A percentile compares a stretch with the other conserved stretches of the same genome.
phyloP scores from a whole-genome alignment of 1,140 invertebrate genomes.

The Zaprionus gabonicus region DNA sequence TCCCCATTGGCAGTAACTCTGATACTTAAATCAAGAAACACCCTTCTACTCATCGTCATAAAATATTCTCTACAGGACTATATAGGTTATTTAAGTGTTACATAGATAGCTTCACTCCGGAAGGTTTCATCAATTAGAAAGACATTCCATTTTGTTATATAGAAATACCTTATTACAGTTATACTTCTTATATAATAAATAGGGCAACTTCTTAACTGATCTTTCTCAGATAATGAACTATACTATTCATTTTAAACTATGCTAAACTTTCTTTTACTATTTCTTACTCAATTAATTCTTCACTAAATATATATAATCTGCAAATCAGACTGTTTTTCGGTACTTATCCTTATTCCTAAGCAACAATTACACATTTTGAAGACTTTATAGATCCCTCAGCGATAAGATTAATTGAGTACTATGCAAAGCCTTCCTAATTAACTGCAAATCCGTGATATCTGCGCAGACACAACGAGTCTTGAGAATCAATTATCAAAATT shows the following conservation, averaged over 20 bases:
- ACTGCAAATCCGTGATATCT: conserved; percentile 9
- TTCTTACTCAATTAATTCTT: too few relatives aligned
- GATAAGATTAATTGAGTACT: background rate
- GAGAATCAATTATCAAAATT: conserved; percentile 70
- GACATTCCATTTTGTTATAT: background rate
- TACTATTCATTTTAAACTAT: too few relatives aligned
- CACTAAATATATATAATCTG: too few relatives aligned
- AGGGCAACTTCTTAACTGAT: too few relatives aligned
- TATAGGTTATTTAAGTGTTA: conserved; percentile 22
- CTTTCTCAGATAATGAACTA: too few relatives aligned
- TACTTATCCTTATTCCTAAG: too few relatives aligned
- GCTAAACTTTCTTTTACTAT: too few relatives aligned
- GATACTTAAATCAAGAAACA: background rate
- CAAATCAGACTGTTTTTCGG: too few relatives aligned
- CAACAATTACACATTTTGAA: background rate
- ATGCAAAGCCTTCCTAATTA: background rate
- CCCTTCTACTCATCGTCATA: background rate
- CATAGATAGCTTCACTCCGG: background rate
- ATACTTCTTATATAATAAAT: too few relatives aligned
- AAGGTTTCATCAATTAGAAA: background rate
- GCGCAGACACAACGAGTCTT: conserved; percentile 6
- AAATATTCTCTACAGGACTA: background rate
- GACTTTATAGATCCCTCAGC: background rate
- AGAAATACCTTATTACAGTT: too few relatives aligned
- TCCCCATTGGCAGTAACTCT: background rate